Conservation (phyloP, 2,113 vertebrate species). For the Brachirus orientalis region DNA sequence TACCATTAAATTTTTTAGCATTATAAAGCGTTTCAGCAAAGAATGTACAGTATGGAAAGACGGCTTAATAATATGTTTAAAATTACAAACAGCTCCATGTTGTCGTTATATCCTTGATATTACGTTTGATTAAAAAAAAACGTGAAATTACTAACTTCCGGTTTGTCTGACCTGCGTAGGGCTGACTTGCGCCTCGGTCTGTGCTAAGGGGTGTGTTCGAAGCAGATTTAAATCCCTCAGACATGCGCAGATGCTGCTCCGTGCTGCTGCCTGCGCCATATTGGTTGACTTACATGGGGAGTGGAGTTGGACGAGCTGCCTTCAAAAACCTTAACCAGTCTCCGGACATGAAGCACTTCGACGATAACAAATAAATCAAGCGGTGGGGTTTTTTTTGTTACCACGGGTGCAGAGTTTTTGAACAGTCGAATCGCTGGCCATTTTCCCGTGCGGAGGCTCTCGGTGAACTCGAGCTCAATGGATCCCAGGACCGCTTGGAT, state of each 20-base stretch:
- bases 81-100: too few species aligned
- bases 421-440: slow-evolving; percentile 5
- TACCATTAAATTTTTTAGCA: neutral
- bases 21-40: neutral
- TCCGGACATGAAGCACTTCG: slow-evolving; percentile 55
- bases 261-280: slow-evolving; percentile 77
- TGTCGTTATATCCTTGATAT: neutral
- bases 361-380: slow-evolving; percentile 46
- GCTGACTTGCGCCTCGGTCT: neutral
- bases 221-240: slow-evolving; percentile 76
- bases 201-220: slow-evolving; percentile 68
- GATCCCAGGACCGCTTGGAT: slow-evolving; percentile 96
- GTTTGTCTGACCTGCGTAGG: rapidly evolving
- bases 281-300: slow-evolving; percentile 73
- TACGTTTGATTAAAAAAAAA: rapidly evolving
- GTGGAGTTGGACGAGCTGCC: slow-evolving; percentile 68
- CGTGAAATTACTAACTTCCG: slow-evolving; percentile 16
- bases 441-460: slow-evolving; percentile 35
- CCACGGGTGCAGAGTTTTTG: slow-evolving; percentile 10
- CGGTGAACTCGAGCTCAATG: slow-evolving; percentile 83
- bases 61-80: neutral
- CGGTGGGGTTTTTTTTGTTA: slow-evolving; percentile 29
- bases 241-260: slow-evolving; percentile 68
- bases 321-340: slow-evolving; percentile 34
- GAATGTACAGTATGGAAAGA: neutral